A percentile compares a stretch with the other conserved stretches of the same genome.
Conservation (phyloP, 2,888 invertebrate species). For the Dicycla oo region DNA sequence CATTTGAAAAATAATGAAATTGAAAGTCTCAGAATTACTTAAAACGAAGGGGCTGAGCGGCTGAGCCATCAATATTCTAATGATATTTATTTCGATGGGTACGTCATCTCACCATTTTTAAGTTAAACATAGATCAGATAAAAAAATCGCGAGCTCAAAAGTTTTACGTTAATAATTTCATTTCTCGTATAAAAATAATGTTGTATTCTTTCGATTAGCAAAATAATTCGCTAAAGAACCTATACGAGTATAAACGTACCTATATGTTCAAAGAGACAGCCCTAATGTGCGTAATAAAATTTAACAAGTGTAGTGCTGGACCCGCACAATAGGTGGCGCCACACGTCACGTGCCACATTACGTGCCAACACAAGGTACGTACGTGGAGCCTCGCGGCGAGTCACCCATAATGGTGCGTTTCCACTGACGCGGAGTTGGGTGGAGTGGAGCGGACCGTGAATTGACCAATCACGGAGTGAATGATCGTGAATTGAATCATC, state of each 20-base stretch:
- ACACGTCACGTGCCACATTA: conserved; percentile 45
- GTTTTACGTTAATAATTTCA: not conserved
- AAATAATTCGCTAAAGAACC: not conserved
- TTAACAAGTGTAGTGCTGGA: conserved; percentile 45
- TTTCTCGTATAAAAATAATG: not conserved
- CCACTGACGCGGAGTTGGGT: too few species aligned
- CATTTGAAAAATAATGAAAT: conserved; percentile 37
- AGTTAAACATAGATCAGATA: not conserved
- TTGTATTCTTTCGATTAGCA: not conserved
- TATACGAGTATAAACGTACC: not conserved
- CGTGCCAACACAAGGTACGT: conserved; percentile 41
- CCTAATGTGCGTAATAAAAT: conserved; percentile 34
- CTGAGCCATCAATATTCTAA: conserved; percentile 18
- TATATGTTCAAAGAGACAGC: not conserved
- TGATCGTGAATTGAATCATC: too few species aligned
- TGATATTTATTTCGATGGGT: conserved; percentile 14
- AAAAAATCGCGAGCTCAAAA: not conserved
- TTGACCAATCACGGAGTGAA: too few species aligned
- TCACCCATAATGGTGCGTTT: too few species aligned
- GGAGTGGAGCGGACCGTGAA: too few species aligned
- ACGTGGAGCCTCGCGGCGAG: conserved; percentile 24
- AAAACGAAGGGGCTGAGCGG: conserved; percentile 9
- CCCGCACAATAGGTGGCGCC: conserved; percentile 44
- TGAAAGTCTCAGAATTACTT: conserved; percentile 5
- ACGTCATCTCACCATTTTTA: not conserved